phyloP scores from a whole-genome alignment of 2,113 vertebrate genomes.

The Synodontis membranacea region DNA sequence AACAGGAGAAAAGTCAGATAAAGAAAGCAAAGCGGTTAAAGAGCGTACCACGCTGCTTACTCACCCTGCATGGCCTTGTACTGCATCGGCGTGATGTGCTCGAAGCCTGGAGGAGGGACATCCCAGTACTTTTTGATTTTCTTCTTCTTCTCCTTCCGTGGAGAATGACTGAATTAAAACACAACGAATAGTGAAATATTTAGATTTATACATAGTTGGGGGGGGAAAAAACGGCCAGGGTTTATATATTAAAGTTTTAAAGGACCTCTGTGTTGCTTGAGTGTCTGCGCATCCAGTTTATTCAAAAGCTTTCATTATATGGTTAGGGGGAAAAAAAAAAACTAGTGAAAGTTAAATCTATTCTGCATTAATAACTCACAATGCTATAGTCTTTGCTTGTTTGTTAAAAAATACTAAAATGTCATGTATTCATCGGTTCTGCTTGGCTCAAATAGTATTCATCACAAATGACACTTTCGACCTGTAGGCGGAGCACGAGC shows the following conservation, averaged over 20 bases:
- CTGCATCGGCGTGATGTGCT: conserved; percentile 93
- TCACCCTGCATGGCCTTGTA: conserved; percentile 97
- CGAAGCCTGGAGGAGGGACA: conserved; percentile 88
- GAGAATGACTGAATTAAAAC: conserved; percentile 72
- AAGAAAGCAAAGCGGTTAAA: not conserved
- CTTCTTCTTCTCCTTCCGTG: conserved; percentile 91
- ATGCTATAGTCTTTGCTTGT: not conserved
- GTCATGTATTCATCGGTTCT: not conserved
- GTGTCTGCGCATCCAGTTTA: not conserved
- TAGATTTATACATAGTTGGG: not conserved
- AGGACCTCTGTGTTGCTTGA: not conserved
- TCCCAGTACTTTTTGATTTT: conserved; percentile 94
- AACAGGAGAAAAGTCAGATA: not conserved
- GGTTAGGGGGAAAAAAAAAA: too few relatives aligned
- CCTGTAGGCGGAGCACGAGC: too few relatives aligned
- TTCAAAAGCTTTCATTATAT: not conserved
- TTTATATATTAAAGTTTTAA: too few relatives aligned
- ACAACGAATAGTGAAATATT: not conserved
- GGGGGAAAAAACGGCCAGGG: not conserved
- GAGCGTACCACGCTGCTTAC: not conserved
- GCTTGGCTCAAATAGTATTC: not conserved
- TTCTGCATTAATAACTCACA: not conserved
- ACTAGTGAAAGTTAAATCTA: not conserved
- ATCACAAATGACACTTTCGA: too few relatives aligned
- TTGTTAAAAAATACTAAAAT: not conserved